Evolutionary conservation across 2,888 invertebrate species (phyloP).

Genomic region (Cylloceria caligata): DNA sequence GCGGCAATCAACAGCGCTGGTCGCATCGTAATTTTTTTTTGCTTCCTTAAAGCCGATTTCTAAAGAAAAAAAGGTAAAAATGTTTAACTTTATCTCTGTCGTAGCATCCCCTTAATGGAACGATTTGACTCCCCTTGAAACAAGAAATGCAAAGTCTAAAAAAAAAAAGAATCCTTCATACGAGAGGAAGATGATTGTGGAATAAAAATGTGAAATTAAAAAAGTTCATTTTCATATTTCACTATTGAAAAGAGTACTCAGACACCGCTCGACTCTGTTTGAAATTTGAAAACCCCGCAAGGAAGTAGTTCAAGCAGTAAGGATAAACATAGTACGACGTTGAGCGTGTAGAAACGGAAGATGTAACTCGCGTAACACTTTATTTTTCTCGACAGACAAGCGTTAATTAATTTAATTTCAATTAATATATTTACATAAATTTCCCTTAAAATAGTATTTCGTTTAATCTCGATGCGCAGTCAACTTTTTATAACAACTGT

Average conservation of each 20-base stretch:
- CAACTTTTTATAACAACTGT: not conserved
- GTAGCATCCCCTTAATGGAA: too few relatives aligned
- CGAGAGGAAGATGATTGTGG: not conserved
- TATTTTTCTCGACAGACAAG: not conserved
- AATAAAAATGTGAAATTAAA: not conserved
- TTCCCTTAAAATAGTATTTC: conserved; percentile 18
- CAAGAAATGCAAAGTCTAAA: not conserved
- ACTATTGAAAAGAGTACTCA: not conserved
- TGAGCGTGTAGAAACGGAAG: not conserved
- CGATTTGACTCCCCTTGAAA: too few relatives aligned
- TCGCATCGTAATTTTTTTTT: too few relatives aligned
- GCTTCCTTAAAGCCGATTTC: too few relatives aligned
- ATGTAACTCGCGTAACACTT: not conserved
- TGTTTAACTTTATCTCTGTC: too few relatives aligned
- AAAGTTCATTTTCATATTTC: not conserved
- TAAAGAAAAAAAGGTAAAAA: too few relatives aligned
- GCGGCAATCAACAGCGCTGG: not conserved
- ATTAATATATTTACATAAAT: too few relatives aligned
- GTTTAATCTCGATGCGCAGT: not conserved
- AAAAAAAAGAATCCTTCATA: not conserved
- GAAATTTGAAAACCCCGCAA: not conserved
- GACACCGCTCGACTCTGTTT: not conserved
- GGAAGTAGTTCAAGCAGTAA: not conserved
- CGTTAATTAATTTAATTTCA: too few relatives aligned
- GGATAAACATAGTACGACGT: not conserved